Evolutionary conservation across 2,888 invertebrate genomes (phyloP), one percentile per base, ranked within the genome.

Genomic region (Ochropleura leucogaster): DNA sequence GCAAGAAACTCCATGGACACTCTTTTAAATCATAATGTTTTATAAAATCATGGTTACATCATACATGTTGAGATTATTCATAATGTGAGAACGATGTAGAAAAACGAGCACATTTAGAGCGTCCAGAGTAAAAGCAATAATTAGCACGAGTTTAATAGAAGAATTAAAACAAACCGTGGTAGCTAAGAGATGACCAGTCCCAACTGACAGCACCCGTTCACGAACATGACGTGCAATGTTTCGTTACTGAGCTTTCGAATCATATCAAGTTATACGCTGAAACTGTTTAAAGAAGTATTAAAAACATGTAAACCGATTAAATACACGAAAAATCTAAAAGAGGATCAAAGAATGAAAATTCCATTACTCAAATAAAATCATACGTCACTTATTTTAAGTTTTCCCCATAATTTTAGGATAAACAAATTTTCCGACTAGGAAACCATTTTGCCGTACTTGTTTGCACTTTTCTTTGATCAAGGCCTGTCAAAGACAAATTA

Each of bases 381-480:
- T 51, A 9, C 8, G 7, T 18, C 66, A 67, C 49, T 44, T 47
- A 42, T 10, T 53, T 30, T 12, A 57, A 64, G 4, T 0, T 4
- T 8, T 9, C 18, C 16, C 51, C 68, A 55, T 18, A 46, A 64
- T 68, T 46, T 70, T 49, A 18, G 57, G n/a, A 20, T 20, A 44
- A 44, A 68, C 57, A 70, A 64, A 73, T 74, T 74, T 68, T 65
- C 60, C 60, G 4, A 40, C 40, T n/a, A 57, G 51, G 68, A 68
- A 72, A 62, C 62, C 68, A 68, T 77, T 71, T 57, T 68, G 47
- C 57, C 40, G 59, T 68, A 18, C 81, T 71, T 76, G 80, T 72
- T 77, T 53, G 40, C 42, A 62, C 76, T 81, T 74, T 68, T 76
- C 84, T 84, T 84, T 84, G 85, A 84, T 79, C 79, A 60, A 66